phyloP scores from a whole-genome alignment of 35 echinoderm and acorn worm species.

The Apostichopus californicus region DNA sequence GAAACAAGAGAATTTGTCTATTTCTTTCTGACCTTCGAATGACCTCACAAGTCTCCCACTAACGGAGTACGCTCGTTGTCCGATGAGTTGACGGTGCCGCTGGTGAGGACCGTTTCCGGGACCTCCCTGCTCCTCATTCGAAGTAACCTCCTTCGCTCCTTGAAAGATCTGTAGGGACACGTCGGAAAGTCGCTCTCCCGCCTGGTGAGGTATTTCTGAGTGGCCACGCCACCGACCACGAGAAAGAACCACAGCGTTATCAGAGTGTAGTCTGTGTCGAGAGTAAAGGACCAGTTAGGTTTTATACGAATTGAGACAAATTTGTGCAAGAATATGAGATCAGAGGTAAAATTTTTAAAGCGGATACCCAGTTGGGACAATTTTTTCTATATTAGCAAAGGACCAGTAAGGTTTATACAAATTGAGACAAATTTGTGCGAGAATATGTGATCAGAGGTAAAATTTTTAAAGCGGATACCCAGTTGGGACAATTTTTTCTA shows the following conservation, averaged over 20 bases:
- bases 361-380: too few relatives aligned
- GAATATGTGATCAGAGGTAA: too few relatives aligned
- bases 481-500: too few relatives aligned
- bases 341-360: too few relatives aligned
- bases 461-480: too few relatives aligned
- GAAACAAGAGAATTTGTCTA: too few relatives aligned
- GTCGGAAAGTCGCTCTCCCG: constrained; percentile 54
- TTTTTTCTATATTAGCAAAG: too few relatives aligned
- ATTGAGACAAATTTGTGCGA: too few relatives aligned
- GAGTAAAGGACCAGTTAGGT: not conserved
- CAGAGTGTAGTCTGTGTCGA: constrained; percentile 55
- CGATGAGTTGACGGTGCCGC: constrained; percentile 9
- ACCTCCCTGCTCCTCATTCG: not conserved
- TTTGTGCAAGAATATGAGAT: too few relatives aligned
- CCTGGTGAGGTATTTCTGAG: constrained; percentile 55
- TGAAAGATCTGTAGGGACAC: constrained; percentile 66
- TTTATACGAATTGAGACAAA: too few relatives aligned
- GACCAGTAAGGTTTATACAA: too few relatives aligned
- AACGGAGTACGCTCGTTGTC: constrained; percentile 11
- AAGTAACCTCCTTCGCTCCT: not conserved
- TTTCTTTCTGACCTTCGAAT: too few relatives aligned
- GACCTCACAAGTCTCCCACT: constrained; percentile 33
- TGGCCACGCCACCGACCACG: constrained; percentile 37
- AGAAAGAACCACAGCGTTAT: constrained; percentile 45
- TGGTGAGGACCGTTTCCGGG: not conserved